A percentile compares a stretch with the other conserved stretches of the same genome.
Conservation (phyloP, 2,113 vertebrate genomes). For the Podarcis cretensis region DNA sequence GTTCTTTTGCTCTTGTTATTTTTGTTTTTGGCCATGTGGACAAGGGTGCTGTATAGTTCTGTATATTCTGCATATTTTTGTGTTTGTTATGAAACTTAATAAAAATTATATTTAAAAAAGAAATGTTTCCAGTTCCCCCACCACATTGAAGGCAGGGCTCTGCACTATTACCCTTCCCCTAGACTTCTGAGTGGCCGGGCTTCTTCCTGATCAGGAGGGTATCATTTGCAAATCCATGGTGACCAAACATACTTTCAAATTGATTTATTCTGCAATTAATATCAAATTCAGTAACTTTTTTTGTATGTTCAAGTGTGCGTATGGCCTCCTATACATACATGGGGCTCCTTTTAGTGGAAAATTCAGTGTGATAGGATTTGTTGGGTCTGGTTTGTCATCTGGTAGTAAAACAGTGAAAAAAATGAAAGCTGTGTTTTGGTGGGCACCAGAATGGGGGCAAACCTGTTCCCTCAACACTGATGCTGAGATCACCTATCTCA, state of each 20-base stretch:
- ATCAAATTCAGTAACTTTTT: background rate
- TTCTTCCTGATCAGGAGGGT: background rate
- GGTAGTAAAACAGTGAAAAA: too few species aligned
- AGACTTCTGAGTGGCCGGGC: background rate
- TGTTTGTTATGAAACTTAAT: too few species aligned
- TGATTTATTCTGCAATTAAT: background rate
- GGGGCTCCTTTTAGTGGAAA: background rate
- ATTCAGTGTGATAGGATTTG: background rate
- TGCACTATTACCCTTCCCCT: background rate
- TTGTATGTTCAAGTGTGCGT: background rate
- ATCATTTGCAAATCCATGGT: background rate
- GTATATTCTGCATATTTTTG: too few species aligned
- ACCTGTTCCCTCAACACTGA: background rate
- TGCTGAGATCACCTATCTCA: too few species aligned
- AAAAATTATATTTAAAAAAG: background rate
- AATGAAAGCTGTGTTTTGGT: background rate
- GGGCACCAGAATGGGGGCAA: background rate
- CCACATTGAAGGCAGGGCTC: too few species aligned
- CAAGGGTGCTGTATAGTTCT: background rate
- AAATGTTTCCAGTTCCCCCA: too few species aligned
- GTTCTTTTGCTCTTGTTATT: background rate
- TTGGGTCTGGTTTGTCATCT: too few species aligned
- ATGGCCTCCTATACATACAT: background rate
- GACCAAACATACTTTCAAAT: background rate
- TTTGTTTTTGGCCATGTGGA: background rate